phyloP scores from a whole-genome alignment of 2,797 vertebrate species.

The Dendrocincla fuliginosa region DNA sequence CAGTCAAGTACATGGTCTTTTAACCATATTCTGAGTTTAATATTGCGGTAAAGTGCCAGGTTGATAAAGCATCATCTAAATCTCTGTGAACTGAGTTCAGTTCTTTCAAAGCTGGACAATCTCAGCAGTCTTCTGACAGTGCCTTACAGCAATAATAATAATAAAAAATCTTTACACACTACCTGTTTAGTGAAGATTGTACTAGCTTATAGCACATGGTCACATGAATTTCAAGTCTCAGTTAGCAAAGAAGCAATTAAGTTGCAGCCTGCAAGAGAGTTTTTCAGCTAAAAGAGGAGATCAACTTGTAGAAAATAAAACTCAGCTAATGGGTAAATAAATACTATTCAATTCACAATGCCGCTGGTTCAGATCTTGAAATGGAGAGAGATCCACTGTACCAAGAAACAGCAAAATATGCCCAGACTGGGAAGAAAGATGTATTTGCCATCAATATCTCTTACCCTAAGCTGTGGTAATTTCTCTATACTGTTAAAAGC shows the following conservation, averaged over 20 bases:
- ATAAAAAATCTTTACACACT: background rate
- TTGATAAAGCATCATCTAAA: conserved; percentile 34
- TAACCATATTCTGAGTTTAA: conserved; percentile 24
- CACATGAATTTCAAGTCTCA: conserved; percentile 19
- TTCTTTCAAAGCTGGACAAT: conserved; percentile 1
- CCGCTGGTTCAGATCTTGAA: background rate
- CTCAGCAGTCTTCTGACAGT: conserved; percentile 22
- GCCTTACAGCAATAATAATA: conserved; percentile 44
- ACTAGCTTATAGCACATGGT: background rate
- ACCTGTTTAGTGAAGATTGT: conserved; percentile 24
- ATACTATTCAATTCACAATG: background rate
- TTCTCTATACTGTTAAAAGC: background rate
- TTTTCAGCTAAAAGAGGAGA: background rate
- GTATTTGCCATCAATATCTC: background rate
- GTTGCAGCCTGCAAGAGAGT: background rate
- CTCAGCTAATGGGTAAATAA: background rate
- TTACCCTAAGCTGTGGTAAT: background rate
- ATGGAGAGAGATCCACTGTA: background rate
- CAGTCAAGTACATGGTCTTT: conserved; percentile 21
- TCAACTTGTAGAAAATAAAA: background rate
- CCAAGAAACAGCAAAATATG: background rate
- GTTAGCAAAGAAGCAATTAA: conserved; percentile 29
- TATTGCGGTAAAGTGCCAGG: background rate
- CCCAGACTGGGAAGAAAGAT: background rate
- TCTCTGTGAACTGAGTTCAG: conserved; percentile 25